phyloP scores from a whole-genome alignment of 2,888 invertebrate genomes.

The Stegana nigrithorax region DNA sequence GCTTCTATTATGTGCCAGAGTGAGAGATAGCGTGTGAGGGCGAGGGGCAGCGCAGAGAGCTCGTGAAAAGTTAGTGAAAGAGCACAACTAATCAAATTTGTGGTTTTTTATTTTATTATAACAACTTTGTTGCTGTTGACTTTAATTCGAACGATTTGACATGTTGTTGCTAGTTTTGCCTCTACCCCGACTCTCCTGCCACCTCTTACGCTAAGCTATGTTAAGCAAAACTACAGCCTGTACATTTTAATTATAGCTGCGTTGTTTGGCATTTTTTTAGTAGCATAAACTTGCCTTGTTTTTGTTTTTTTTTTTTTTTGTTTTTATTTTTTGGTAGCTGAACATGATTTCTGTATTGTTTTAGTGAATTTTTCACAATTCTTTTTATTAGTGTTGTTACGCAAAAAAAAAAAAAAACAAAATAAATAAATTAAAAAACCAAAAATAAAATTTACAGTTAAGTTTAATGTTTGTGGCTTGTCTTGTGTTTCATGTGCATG shows the following conservation, averaged over 20 bases:
- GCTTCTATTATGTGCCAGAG: conserved; percentile 25
- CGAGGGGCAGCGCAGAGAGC: too few relatives aligned
- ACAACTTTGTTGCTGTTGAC: background rate
- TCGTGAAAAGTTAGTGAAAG: background rate
- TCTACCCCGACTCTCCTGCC: too few relatives aligned
- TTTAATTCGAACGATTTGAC: conserved; percentile 1
- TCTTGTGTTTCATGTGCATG: too few relatives aligned
- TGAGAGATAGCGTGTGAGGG: conserved; percentile 47
- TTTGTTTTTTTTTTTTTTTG: conserved; percentile 13
- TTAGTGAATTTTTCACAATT: conserved; percentile 34
- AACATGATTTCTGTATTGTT: conserved; percentile 48
- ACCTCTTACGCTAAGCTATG: too few relatives aligned
- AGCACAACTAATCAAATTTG: background rate
- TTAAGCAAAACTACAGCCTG: background rate
- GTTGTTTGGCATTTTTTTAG: conserved; percentile 23
- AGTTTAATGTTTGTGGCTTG: background rate
- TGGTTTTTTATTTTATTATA: background rate
- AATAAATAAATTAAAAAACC: too few relatives aligned
- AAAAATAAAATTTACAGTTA: too few relatives aligned
- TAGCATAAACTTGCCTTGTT: conserved; percentile 19
- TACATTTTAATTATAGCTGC: conserved; percentile 28
- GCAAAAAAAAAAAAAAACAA: too few relatives aligned
- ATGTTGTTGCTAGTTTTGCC: background rate
- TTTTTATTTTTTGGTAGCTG: conserved; percentile 4
- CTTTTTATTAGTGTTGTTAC: too few relatives aligned